These are phyloP conservation scores for Heliconius charithonia DNA, from an alignment of 2,888 invertebrate species.

Conservation along the genomic window DNA sequence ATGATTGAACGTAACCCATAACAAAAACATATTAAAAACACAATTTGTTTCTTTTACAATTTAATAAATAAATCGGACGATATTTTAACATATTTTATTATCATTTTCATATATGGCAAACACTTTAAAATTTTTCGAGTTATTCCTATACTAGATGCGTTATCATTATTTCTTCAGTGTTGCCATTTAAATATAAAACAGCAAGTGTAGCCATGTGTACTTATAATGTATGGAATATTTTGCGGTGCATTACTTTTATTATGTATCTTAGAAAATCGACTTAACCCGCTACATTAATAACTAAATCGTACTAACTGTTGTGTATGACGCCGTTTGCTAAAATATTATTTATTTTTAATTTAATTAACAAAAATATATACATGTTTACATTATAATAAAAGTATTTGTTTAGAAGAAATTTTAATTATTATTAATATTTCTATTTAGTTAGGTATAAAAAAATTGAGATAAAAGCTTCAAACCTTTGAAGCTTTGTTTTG, in stretches of 20 bases:
- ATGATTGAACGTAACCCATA: not conserved
- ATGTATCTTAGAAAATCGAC: constrained; percentile 58
- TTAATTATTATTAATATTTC: not conserved
- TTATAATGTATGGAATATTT: constrained; percentile 57
- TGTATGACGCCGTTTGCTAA: constrained; percentile 49
- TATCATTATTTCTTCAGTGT: constrained; percentile 12
- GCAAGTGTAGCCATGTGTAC: constrained; percentile 50
- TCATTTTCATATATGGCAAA: constrained; percentile 8
- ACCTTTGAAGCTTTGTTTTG: no score
- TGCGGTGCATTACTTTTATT: constrained; percentile 53
- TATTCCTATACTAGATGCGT: not conserved
- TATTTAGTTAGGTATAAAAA: no score
- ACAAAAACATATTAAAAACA: not conserved
- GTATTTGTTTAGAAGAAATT: not conserved
- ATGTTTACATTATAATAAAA: not conserved
- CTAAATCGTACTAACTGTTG: constrained; percentile 60
- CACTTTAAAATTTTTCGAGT: not conserved
- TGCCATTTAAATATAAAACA: constrained; percentile 20
- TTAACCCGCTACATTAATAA: constrained; percentile 59
- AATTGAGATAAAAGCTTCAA: no score
- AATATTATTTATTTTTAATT: constrained; percentile 10
- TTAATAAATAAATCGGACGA: constrained; percentile 13
- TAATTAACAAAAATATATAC: not conserved
- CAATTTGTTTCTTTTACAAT: not conserved
- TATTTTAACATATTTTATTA: constrained; percentile 5